phyloP scores from a whole-genome alignment of 2,797 vertebrate species.

The Microcaecilia unicolor region DNA sequence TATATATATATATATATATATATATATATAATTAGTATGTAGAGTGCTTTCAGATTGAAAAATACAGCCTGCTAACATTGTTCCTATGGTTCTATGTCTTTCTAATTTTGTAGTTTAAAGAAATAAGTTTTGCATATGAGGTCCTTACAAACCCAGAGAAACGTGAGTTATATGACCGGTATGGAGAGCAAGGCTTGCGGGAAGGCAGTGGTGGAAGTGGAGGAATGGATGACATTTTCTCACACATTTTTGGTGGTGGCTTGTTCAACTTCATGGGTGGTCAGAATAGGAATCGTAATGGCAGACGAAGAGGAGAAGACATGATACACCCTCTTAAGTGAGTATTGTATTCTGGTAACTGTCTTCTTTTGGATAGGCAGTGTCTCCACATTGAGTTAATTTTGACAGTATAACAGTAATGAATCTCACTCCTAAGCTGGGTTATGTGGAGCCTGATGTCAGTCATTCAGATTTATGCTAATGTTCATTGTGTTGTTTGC shows the following conservation, averaged over 20 bases:
- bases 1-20: too few species aligned
- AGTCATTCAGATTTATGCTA: too few species aligned
- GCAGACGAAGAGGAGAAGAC: conserved; percentile 91
- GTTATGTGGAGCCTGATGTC: too few species aligned
- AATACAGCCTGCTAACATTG: neutral
- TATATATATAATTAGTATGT: too few species aligned
- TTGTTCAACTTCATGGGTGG: conserved; percentile 95
- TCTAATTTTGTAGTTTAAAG: conserved; percentile 79
- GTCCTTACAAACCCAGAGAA: conserved; percentile 94
- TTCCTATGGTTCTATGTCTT: conserved; percentile 3
- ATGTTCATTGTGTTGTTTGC: too few species aligned
- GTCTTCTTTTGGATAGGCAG: too few species aligned
- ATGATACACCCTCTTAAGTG: conserved; percentile 98
- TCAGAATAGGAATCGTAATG: conserved; percentile 83
- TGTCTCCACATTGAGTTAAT: too few species aligned
- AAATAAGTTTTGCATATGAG: conserved; percentile 98
- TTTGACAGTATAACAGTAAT: too few species aligned
- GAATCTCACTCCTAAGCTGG: too few species aligned
- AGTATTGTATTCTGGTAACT: conserved; percentile 22
- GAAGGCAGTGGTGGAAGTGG: conserved; percentile 88
- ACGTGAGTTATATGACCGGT: conserved; percentile 89
- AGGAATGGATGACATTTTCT: conserved; percentile 97
- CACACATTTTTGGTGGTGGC: conserved; percentile 94
- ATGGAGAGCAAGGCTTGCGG: conserved; percentile 91
- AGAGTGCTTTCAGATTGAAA: too few species aligned